phyloP scores from a whole-genome alignment of 1,140 invertebrate species.

The Augochlora pura region DNA sequence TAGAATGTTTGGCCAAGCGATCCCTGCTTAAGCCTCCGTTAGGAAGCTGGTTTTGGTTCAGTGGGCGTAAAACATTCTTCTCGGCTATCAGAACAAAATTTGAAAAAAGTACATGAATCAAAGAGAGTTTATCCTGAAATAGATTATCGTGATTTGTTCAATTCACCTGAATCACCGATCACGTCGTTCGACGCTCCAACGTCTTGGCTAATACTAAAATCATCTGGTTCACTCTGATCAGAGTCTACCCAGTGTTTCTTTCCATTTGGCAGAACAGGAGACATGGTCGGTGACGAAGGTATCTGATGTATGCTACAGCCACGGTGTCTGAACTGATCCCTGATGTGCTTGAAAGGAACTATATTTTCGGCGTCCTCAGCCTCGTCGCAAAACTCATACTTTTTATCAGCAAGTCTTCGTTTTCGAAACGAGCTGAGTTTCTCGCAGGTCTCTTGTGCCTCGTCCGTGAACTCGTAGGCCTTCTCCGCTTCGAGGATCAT shows the following conservation, averaged over 20 bases:
- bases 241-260: constrained; percentile 74
- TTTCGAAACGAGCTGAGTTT: constrained; percentile 91
- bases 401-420: constrained; percentile 92
- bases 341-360: constrained; percentile 85
- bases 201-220: constrained; percentile 68
- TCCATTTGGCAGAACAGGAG: constrained; percentile 70
- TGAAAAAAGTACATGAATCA: neutral
- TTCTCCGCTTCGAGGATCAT: constrained; percentile 83
- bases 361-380: constrained; percentile 91
- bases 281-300: constrained; percentile 68
- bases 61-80: constrained; percentile 75
- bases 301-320: constrained; percentile 73
- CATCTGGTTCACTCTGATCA: constrained; percentile 77
- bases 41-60: constrained; percentile 77
- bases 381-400: constrained; percentile 92
- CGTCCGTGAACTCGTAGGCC: constrained; percentile 92
- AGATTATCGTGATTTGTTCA: neutral
- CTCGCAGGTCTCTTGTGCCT: constrained; percentile 88
- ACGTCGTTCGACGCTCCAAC: constrained; percentile 59
- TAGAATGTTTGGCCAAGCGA: constrained; percentile 67
- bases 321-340: constrained; percentile 74
- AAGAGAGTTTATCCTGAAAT: neutral
- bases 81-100: constrained; percentile 61
- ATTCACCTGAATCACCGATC: constrained; percentile 67
- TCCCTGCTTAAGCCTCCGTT: constrained; percentile 73